Percentiles rank a stretch among this genome's conserved stretches.
Conservation (phyloP, 2,888 invertebrate genomes). For the Trissolcus brochymenae region DNA sequence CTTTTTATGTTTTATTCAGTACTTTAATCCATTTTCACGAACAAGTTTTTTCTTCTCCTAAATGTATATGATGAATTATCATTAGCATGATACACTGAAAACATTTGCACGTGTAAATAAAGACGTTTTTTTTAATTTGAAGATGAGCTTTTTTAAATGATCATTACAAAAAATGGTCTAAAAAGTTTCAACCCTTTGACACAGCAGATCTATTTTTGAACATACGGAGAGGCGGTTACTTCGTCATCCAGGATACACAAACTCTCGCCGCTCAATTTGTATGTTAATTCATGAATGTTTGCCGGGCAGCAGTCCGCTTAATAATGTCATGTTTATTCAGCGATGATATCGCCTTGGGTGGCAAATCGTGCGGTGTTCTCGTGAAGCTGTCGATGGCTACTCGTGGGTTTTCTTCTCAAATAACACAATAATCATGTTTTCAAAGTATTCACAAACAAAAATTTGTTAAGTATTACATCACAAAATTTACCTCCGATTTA, state of each 20-base stretch:
- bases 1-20: too few relatives aligned
- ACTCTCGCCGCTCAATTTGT: conserved; percentile 75
- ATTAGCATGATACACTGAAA: too few relatives aligned
- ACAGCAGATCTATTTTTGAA: conserved; percentile 54
- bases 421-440: conserved; percentile 36
- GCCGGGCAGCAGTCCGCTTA: conserved; percentile 74
- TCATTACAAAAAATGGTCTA: conserved; percentile 27
- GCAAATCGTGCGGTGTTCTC: conserved; percentile 65
- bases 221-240: conserved; percentile 53
- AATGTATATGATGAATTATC: too few relatives aligned
- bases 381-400: conserved; percentile 61
- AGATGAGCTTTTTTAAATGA: conserved; percentile 18
- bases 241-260: conserved; percentile 60
- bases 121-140: too few relatives aligned
- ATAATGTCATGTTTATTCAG: conserved; percentile 77
- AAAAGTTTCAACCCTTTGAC: conserved; percentile 48
- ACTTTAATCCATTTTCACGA: conserved; percentile 7
- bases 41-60: too few relatives aligned
- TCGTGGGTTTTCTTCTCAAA: conserved; percentile 48
- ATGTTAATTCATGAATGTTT: conserved; percentile 76
- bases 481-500: neutral
- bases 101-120: too few relatives aligned
- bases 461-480: conserved; percentile 7
- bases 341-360: conserved; percentile 73
- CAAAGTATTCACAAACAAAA: conserved; percentile 15